These are phyloP conservation scores for Salarias fasciatus DNA, from an alignment of 2,797 vertebrate genomes.

Conservation along the genomic window DNA sequence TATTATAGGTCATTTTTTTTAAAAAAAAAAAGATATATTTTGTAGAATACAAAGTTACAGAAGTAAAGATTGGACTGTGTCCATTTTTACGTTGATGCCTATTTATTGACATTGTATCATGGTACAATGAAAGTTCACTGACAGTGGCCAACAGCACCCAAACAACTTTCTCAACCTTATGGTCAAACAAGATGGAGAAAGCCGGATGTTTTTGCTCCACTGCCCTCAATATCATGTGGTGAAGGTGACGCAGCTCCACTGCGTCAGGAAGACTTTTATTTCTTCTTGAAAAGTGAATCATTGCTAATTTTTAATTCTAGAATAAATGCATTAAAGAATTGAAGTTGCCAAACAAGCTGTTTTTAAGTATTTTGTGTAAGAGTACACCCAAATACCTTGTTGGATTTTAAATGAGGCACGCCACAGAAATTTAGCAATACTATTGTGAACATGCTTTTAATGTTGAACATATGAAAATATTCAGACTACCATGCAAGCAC, in stretches of 20 bases:
- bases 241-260: neutral
- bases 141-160: neutral
- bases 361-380: neutral
- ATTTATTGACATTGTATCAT: conserved; percentile 42
- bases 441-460: no score
- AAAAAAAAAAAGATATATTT: no score
- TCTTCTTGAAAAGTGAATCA: no score
- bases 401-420: no score
- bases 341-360: conserved; percentile 30
- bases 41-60: no score
- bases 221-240: no score
- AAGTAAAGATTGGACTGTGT: neutral
- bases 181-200: neutral
- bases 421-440: no score
- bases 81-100: conserved; percentile 8
- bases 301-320: neutral
- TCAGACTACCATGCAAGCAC: no score
- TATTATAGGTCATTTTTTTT: conserved; percentile 32
- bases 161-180: no score
- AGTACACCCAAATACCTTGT: no score
- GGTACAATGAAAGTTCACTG: conserved; percentile 2
- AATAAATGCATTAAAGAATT: neutral
- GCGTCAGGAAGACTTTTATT: conserved; percentile 20
- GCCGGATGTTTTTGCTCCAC: no score
- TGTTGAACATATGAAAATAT: no score